Base-by-base conservation (phyloP, 2,113 vertebrate species). In the Sterrhoptilus dennistouni region DNA sequence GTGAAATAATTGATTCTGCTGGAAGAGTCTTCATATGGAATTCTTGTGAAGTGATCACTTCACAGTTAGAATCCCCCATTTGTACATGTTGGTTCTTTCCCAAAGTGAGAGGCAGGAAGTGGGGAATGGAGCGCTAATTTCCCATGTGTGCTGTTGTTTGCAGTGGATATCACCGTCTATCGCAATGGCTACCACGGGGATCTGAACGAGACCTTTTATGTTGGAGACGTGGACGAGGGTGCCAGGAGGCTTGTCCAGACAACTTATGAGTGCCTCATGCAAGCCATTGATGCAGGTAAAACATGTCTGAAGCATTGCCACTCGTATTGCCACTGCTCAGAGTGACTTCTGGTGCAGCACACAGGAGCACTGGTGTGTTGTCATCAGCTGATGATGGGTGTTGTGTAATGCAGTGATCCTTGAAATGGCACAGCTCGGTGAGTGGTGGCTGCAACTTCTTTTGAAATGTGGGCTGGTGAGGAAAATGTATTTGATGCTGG, bases 121-220 rank as follows among this genome's bases (percentile, higher is more conserved):
- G 72, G 66, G 61, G 87, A 80, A 19, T 6, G 7, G 47, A 28
- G 40, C 29, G 27, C n/a, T 70, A 14, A 79, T 53, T 14, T 44
- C 38, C 35, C 42, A 2, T 61, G 10, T 82, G 38, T 77, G 90
- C 25, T 74, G 23, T 92, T 94, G 56, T 74, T 95, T 95, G 33
- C 97, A 99, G 99, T 99, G 98, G 99, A 99, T 95, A 99, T 99
- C 96, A 99, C 99, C 5, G 98, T 99, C 83, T 99, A 99, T 96
- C 98, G 99, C 96, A 99, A 98, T 15, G 99, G 99, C 97, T 99
- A 99, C 97, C 99, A 99, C 8, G 99, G 99, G 21, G 99, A 99
- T 97, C 98, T 99, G 82, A 99, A 99, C 2, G 99, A 99, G 97
- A 99, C 99, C 0, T 99, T 99, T 97, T 99, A 98, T 56, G 98